phyloP scores from a whole-genome alignment of 2,888 invertebrate genomes.

The Cremastinae sp. region DNA sequence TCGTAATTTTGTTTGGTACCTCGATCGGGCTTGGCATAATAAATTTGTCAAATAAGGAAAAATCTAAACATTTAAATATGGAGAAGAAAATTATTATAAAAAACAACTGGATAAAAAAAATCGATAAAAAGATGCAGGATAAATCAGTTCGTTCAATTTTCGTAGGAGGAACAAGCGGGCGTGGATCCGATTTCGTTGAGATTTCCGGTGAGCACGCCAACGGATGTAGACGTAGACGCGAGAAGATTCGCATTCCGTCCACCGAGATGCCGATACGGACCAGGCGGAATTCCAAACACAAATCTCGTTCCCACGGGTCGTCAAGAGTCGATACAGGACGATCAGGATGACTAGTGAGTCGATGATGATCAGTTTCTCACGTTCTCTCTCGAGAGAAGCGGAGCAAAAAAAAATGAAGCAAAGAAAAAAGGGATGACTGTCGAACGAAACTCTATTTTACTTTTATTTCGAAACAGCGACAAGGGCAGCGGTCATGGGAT shows the following conservation, averaged over 20 bases:
- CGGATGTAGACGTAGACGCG: constrained; percentile 77
- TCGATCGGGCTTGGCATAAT: not conserved
- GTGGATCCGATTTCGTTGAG: constrained; percentile 80
- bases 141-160: too few relatives aligned
- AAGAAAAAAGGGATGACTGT: constrained; percentile 10
- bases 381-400: not conserved
- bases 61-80: too few relatives aligned
- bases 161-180: constrained; percentile 84
- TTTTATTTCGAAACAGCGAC: constrained; percentile 71
- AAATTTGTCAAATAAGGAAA: not conserved
- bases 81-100: too few relatives aligned
- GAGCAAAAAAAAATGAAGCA: constrained; percentile 16
- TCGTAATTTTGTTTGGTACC: not conserved
- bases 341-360: constrained; percentile 77
- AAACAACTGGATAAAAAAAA: not conserved
- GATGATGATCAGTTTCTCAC: constrained; percentile 28
- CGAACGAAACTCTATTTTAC: constrained; percentile 23
- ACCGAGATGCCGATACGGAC: constrained; percentile 77
- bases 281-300: constrained; percentile 71
- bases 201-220: constrained; percentile 77
- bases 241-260: constrained; percentile 81
- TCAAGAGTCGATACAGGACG: constrained; percentile 77
- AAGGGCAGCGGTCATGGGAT: constrained; percentile 85
- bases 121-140: not conserved
- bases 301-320: constrained; percentile 75